phyloP scores from a whole-genome alignment of 2,797 vertebrate genomes.

The Tragelaphus oryx region DNA sequence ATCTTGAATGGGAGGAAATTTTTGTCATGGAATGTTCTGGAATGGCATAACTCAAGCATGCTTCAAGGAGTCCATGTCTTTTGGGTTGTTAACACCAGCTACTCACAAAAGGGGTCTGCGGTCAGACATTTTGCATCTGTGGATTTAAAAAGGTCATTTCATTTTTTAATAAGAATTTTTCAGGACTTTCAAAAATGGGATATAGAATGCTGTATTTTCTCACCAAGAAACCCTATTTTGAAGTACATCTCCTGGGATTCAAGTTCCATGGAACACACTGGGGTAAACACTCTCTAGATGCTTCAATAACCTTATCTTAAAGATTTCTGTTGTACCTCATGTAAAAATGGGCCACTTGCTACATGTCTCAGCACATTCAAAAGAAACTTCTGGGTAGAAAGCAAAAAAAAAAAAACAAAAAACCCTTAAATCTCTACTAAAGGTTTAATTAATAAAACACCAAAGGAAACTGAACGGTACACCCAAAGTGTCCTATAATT shows the following conservation, averaged over 20 bases:
- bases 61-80: neutral
- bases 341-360: neutral
- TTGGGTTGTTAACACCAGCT: neutral
- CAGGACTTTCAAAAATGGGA: neutral
- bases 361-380: neutral
- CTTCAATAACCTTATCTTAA: neutral
- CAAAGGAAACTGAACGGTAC: neutral
- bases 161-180: neutral
- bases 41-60: neutral
- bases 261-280: neutral
- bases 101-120: neutral
- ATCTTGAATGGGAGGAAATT: neutral
- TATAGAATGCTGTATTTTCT: neutral
- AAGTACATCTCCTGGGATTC: neutral
- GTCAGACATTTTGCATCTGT: neutral
- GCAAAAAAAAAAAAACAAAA: neutral
- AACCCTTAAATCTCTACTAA: neutral
- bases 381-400: neutral
- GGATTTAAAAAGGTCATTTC: neutral
- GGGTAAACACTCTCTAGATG: neutral
- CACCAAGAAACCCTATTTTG: neutral
- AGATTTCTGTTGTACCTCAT: neutral
- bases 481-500: neutral
- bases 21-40: neutral
- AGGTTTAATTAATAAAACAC: slow-evolving; percentile 10